Evolutionary conservation across 2,113 vertebrate species (phyloP).

Genomic region (Labeo catla): DNA sequence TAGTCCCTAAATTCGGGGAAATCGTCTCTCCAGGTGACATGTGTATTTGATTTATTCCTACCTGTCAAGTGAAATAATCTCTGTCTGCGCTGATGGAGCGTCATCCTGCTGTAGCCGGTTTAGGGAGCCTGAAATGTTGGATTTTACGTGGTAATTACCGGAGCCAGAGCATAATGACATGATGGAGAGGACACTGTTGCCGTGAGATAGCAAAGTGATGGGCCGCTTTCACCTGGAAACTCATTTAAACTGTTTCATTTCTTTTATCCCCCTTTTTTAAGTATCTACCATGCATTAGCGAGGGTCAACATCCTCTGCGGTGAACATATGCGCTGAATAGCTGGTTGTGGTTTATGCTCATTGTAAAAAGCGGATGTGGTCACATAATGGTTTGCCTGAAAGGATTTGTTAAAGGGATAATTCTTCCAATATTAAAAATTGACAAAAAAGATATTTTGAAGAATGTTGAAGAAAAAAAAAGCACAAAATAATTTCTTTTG

Average conservation of each 20-base stretch:
- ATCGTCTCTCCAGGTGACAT: conserved; percentile 48
- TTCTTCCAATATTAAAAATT: background rate
- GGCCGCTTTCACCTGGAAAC: conserved; percentile 3
- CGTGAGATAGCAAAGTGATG: conserved; percentile 35
- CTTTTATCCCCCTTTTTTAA: background rate
- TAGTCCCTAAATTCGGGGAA: conserved; percentile 48
- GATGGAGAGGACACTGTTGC: conserved; percentile 17
- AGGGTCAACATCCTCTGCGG: background rate
- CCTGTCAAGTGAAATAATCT: conserved; percentile 63
- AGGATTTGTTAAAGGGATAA: background rate
- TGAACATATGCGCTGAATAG: background rate
- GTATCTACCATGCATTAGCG: background rate
- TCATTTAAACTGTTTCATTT: background rate
- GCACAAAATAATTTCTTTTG: too few relatives aligned
- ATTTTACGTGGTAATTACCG: conserved; percentile 18
- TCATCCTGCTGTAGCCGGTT: background rate
- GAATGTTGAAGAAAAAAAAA: too few relatives aligned
- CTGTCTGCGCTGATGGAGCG: background rate
- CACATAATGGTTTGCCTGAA: background rate
- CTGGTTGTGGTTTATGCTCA: background rate
- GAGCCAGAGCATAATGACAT: conserved; percentile 23
- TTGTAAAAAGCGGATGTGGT: background rate
- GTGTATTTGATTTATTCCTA: conserved; percentile 64
- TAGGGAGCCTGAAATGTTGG: conserved; percentile 9
- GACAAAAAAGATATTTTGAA: background rate